phyloP scores from a whole-genome alignment of 2,797 vertebrate genomes.

The Emydoidea blandingii region DNA sequence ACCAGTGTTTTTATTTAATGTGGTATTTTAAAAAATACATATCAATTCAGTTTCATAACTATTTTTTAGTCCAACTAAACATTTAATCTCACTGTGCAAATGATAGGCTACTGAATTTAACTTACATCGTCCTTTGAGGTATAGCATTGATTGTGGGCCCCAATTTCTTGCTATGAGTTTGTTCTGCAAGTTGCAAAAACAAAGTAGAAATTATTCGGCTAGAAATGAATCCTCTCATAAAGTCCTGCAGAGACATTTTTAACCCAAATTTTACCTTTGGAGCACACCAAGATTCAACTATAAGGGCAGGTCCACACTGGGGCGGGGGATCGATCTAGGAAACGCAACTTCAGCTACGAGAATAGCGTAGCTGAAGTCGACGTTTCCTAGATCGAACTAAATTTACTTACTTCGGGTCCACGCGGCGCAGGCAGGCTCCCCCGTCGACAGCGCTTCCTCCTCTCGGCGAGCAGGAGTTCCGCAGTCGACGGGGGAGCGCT shows the following conservation, averaged over 20 bases:
- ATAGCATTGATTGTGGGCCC: conserved; percentile 65
- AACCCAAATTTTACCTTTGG: conserved; percentile 54
- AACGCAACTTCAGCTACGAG: too few relatives aligned
- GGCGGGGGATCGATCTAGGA: too few relatives aligned
- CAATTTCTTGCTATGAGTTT: conserved; percentile 52
- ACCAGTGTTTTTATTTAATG: neutral
- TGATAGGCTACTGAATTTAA: neutral
- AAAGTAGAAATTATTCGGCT: neutral
- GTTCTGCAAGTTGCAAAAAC: conserved; percentile 21
- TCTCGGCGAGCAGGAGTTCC: too few relatives aligned
- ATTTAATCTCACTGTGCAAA: neutral
- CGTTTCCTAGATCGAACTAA: too few relatives aligned
- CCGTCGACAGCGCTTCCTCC: too few relatives aligned
- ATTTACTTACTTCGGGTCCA: too few relatives aligned
- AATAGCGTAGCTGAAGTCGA: too few relatives aligned
- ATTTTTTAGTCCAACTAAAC: neutral
- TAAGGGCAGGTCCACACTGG: too few relatives aligned
- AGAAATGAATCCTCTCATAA: neutral
- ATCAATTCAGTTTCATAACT: neutral
- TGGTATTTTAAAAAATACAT: neutral
- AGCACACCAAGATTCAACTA: conserved; percentile 40
- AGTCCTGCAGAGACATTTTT: neutral
- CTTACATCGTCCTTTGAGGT: conserved; percentile 66
- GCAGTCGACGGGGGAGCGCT: too few relatives aligned
- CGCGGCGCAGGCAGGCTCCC: too few relatives aligned